These are phyloP conservation scores for Rhopilema esculentum DNA, from an alignment of 30 jellyfish, hydroid and myxozoan species.

Conservation along the genomic window DNA sequence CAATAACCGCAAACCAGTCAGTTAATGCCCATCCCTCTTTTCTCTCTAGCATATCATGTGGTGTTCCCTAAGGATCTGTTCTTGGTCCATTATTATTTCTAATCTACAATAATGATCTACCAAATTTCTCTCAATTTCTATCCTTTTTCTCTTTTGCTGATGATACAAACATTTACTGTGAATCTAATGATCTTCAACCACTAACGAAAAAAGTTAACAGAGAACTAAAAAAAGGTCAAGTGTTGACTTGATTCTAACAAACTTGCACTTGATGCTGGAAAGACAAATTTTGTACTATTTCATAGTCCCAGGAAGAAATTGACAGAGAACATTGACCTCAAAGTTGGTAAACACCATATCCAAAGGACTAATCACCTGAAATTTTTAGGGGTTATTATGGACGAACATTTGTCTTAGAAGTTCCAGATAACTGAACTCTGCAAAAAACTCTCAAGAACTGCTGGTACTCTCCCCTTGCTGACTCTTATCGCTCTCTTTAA, in stretches of 20 bases:
- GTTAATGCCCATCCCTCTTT: slow-evolving; percentile 15
- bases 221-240: too few relatives aligned
- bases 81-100: slow-evolving; percentile 31
- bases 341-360: slow-evolving; percentile 3
- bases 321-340: neutral
- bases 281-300: neutral
- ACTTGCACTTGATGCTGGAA: neutral
- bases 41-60: slow-evolving; percentile 34
- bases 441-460: slow-evolving; percentile 35
- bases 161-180: slow-evolving; percentile 9
- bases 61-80: slow-evolving; percentile 57
- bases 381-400: slow-evolving; percentile 32
- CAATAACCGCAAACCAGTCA: slow-evolving; percentile 21
- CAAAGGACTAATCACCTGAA: neutral
- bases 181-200: slow-evolving; percentile 1
- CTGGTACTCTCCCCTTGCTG: slow-evolving; percentile 17
- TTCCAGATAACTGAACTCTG: slow-evolving; percentile 48
- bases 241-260: neutral
- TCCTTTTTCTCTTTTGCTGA: neutral
- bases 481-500: slow-evolving; percentile 18
- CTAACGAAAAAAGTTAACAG: too few relatives aligned
- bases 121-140: slow-evolving; percentile 3
- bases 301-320: neutral
- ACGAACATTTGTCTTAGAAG: slow-evolving; percentile 63
- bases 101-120: slow-evolving; percentile 27